Conservation (phyloP, 2,797 vertebrate genomes). For the Eremophila alpestris region DNA sequence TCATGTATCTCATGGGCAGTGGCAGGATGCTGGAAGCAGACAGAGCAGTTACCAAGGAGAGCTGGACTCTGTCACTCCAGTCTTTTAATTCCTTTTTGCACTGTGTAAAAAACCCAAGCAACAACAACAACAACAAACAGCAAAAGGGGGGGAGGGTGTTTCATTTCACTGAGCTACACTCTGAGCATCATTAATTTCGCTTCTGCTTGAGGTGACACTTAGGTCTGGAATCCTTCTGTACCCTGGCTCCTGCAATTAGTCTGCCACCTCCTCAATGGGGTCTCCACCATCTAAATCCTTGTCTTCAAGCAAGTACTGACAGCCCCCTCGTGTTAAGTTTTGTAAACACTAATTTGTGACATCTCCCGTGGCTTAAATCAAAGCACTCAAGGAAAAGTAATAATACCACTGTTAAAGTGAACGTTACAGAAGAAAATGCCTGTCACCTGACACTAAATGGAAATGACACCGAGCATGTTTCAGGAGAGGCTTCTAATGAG, state of each 20-base stretch:
- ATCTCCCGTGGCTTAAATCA: conserved; percentile 64
- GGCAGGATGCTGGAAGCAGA: neutral
- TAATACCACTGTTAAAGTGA: conserved; percentile 44
- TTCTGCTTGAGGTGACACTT: neutral
- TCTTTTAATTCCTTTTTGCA: neutral
- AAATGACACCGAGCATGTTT: conserved; percentile 2
- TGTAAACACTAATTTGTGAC: conserved; percentile 69
- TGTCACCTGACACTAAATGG: conserved; percentile 42
- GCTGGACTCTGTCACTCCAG: neutral
- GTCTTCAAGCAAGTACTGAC: conserved; percentile 61
- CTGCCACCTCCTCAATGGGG: conserved; percentile 7
- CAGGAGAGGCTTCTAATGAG: conserved; percentile 23
- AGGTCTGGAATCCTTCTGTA: neutral
- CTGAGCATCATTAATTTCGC: neutral
- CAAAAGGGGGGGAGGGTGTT: neutral
- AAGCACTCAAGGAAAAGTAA: conserved; percentile 62
- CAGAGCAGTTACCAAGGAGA: neutral
- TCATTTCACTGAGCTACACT: neutral
- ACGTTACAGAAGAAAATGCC: neutral
- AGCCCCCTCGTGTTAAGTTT: conserved; percentile 70
- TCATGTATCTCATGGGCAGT: neutral
- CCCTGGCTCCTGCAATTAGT: conserved; percentile 3
- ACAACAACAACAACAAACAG: neutral
- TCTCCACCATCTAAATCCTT: conserved; percentile 13
- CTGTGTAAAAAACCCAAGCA: neutral